Evolutionary conservation across 1,140 invertebrate species (phyloP), one percentile per base, ranked within the genome.

Genomic region (Tetramorium alpestre): DNA sequence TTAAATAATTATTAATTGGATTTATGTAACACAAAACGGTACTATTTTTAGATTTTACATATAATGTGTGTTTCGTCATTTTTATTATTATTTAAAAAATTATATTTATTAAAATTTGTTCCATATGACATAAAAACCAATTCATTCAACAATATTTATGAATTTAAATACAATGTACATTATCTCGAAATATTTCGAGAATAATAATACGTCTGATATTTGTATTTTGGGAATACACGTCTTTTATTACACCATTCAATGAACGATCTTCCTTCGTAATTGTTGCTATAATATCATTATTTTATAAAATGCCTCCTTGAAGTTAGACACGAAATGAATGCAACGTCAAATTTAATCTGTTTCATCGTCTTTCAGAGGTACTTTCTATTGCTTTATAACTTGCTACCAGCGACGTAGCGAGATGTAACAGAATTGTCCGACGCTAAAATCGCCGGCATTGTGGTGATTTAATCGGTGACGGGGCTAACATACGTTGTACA

Each of bases 401-500:
- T 54, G 41, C 18, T 47, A 38, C 3, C 38, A 73, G 16, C 41
- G 41, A 60, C 51, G 69, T 49, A 75, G 11, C 13, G 47, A 28
- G 47, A 28, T 60, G 25, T 73, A 73, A 84, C 25, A 25, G 41
- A 75, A 44, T 84, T 49, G 18, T 16, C 22, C 25, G 33, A 73
- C 41, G 51, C 41, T 70, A 84, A 81, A 73, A 82, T 82, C 41
- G 47, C 38, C 38, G 38, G 33, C 64, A 82, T 82, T 33, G 67
- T 58, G 25, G 54, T 47, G 41, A 84, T 84, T 84, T 82, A 73
- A 82, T 82, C 69, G 69, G 25, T 49, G 44, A 62, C 56, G 41
- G n/a, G 28, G 56, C 65, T 86, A 86, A 58, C 54, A 88, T 67
- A 85, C 67, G 73, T 88, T 75, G 65, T 54, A 38, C 51, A 65